A percentile compares a stretch with the other conserved stretches of the same genome.
These are phyloP conservation scores for Myripristis murdjan DNA, from an alignment of 2,797 vertebrate genomes.

Conservation along the genomic window DNA sequence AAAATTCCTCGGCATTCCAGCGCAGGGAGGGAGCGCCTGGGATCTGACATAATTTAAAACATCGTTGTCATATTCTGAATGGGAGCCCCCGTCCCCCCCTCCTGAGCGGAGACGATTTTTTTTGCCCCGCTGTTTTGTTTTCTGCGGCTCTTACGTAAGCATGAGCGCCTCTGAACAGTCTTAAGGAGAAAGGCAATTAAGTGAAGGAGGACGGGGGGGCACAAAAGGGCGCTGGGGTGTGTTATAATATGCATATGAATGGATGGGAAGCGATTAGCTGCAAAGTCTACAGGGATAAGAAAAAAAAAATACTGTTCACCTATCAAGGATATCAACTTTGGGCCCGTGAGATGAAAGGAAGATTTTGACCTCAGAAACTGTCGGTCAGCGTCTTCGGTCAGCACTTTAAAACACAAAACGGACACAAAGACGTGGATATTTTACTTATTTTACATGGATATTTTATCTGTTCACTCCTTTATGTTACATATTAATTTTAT, in stretches of 20 bases:
- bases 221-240: constrained; percentile 1
- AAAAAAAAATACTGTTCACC: background rate
- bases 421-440: too few relatives aligned
- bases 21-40: constrained; percentile 38
- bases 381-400: too few relatives aligned
- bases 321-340: background rate
- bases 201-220: too few relatives aligned
- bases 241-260: constrained; percentile 30
- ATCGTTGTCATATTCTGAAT: constrained; percentile 73
- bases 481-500: too few relatives aligned
- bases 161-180: constrained; percentile 37
- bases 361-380: background rate
- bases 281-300: background rate
- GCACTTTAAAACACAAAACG: background rate
- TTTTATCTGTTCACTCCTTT: too few relatives aligned
- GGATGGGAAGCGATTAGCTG: background rate
- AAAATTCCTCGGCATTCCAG: constrained; percentile 75
- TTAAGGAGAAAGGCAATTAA: constrained; percentile 34
- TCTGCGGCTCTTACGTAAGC: constrained; percentile 39
- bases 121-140: constrained; percentile 27
- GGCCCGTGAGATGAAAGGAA: background rate
- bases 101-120: constrained; percentile 41
- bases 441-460: too few relatives aligned
- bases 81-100: constrained; percentile 21
- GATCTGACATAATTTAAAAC: constrained; percentile 79